Conservation (phyloP, 2,888 invertebrate genomes). For the Girardia tigrina region DNA sequence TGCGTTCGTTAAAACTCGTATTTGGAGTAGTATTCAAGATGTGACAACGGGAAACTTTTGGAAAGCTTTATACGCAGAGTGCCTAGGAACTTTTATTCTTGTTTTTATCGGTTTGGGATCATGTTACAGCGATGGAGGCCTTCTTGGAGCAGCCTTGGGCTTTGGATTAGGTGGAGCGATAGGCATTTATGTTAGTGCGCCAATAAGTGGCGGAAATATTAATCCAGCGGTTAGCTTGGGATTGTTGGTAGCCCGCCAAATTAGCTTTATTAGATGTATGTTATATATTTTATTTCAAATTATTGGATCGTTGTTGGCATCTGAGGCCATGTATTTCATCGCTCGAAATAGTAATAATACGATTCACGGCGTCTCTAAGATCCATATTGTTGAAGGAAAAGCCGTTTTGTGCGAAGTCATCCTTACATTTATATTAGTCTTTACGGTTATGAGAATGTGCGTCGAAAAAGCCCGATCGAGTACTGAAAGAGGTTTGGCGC, state of each 20-base stretch:
- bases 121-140: not conserved
- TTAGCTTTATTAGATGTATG: not conserved
- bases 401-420: not conserved
- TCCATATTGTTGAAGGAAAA: not conserved
- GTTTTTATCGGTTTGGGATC: not conserved
- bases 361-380: not conserved
- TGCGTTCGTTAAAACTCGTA: not conserved
- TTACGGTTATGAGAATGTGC: slow-evolving; percentile 4
- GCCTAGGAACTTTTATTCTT: not conserved
- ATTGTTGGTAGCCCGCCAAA: slow-evolving; percentile 15
- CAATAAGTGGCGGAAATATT: not conserved
- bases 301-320: slow-evolving; percentile 4
- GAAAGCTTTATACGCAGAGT: not conserved
- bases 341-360: not conserved
- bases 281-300: not conserved
- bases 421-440: not conserved
- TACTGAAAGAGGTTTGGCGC: not conserved
- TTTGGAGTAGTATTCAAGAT: slow-evolving; percentile 7
- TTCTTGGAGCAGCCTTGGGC: not conserved
- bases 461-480: not conserved
- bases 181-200: not conserved
- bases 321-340: not conserved
- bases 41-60: not conserved
- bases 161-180: not conserved
- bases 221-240: not conserved